Percentiles rank a stretch among this genome's conserved stretches.
phyloP scores from a whole-genome alignment of 37 sponge, comb jelly and placozoan genomes.

The Beroe ovata region DNA sequence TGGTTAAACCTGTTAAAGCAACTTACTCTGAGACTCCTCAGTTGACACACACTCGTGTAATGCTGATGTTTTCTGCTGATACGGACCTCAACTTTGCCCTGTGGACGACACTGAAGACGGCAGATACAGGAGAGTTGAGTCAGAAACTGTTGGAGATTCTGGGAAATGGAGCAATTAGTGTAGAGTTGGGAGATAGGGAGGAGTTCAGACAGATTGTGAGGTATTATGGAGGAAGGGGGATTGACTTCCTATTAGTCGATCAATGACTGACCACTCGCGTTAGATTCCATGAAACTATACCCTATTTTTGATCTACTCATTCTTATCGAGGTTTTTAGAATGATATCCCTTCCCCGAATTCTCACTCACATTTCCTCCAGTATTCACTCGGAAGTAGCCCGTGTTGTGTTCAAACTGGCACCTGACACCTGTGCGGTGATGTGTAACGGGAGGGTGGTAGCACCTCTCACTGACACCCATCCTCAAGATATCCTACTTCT shows the following conservation, averaged over 20 bases:
- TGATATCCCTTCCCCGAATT: no score
- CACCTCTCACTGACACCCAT: neutral
- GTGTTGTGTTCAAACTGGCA: conserved; percentile 3
- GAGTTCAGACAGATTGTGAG: neutral
- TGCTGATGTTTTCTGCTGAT: conserved; percentile 18
- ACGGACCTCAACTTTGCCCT: conserved; percentile 6
- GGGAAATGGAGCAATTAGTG: neutral
- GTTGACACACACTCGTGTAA: neutral
- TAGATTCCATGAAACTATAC: no score
- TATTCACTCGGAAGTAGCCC: conserved; percentile 24
- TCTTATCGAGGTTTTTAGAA: no score
- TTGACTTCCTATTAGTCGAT: no score
- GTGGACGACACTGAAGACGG: neutral
- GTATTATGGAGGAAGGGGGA: no score
- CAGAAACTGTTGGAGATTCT: neutral
- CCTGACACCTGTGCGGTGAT: neutral
- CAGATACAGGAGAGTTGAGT: neutral
- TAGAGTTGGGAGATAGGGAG: neutral
- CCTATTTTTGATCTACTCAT: no score
- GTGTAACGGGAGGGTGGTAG: conserved; percentile 55
- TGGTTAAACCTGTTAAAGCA: neutral
- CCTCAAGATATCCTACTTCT: conserved; percentile 9
- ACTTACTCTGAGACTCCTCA: neutral
- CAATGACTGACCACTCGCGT: no score
- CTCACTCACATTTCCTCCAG: neutral